Base-by-base conservation (phyloP, 2,888 invertebrate species). In the Heliconius ethilla region DNA sequence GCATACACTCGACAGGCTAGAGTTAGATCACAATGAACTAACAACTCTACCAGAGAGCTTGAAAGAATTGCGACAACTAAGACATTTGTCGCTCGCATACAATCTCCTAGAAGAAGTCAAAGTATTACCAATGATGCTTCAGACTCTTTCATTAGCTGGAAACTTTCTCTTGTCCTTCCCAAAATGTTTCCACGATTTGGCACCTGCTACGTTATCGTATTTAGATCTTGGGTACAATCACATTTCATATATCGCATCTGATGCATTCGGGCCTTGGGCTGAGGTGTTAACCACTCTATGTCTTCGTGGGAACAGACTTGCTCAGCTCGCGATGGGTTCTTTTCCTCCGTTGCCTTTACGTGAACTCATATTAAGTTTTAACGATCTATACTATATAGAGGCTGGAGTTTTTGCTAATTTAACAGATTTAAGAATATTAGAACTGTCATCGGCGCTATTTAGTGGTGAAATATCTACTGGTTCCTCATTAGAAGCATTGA, bases 291-390 rank as follows among this genome's bases (percentile, higher is more conserved):
- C 96, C 83, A 97, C 97, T 40, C 94, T 98, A 15, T 94, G 97
- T 66, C 89, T 98, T 81, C 95, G 97, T 15, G 98, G 97, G 86
- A 98, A 98, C 86, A 95, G 96, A 83, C 95, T 98, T 37, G 96
- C 96, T 5, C 95, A 94, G 83, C 87, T 96, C 33, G 94, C 95
- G 67, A 90, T 95, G n/a, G 95, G 95, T 75, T 94, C 96, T 6
- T 97, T 98, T 85, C 95, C 95, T 72, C 91, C 97, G n/a, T 95
- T 96, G 18, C 96, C 96, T 80, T 94, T 98, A 78, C 96, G 97
- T 79, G 98, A 98, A 89, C 95, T 99, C 22, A 96, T 97, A 86
- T 92, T 99, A 75, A 98, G 98, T 83, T 98, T 98, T 88, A 98
- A 98, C 88, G 96, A 97, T 82, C 95, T 98, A 74, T 95, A 96